Conservation (phyloP, 2,113 vertebrate genomes). For the Ifrita kowaldi region DNA sequence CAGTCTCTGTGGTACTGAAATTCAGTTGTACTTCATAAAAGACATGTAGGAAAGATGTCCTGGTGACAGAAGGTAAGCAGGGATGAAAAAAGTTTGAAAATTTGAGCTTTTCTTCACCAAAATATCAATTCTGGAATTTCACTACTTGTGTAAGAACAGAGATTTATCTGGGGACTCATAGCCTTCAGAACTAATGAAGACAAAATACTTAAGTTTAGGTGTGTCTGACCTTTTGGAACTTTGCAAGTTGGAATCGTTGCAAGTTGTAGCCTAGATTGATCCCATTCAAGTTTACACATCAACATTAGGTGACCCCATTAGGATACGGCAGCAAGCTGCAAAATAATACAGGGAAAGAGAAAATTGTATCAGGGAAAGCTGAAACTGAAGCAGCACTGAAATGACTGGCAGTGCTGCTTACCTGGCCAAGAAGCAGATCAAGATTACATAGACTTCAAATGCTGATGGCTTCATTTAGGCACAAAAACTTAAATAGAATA, state of each 20-base stretch:
- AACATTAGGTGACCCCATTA: not conserved
- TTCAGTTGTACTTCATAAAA: not conserved
- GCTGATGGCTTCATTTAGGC: not conserved
- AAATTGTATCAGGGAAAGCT: not conserved
- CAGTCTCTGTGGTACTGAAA: not conserved
- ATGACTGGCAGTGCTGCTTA: not conserved
- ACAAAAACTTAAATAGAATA: not conserved
- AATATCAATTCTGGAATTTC: not conserved
- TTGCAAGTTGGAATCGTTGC: not conserved
- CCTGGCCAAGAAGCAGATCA: not conserved
- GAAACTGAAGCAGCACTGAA: not conserved
- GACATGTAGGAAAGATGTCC: not conserved
- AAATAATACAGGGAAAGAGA: not conserved
- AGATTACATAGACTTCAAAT: not conserved
- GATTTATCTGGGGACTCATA: not conserved
- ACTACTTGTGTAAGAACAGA: not conserved
- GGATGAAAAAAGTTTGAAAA: not conserved
- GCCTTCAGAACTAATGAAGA: constrained; percentile 1
- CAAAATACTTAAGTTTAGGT: not conserved
- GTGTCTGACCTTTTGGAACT: not conserved
- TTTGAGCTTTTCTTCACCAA: not conserved
- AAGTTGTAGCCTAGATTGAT: not conserved
- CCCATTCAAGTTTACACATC: not conserved
- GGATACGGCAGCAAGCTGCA: not conserved
- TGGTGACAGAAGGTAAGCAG: not conserved